These are phyloP conservation scores for Loripinus fragilis DNA, from an alignment of 2,888 invertebrate genomes.

Conservation along the genomic window DNA sequence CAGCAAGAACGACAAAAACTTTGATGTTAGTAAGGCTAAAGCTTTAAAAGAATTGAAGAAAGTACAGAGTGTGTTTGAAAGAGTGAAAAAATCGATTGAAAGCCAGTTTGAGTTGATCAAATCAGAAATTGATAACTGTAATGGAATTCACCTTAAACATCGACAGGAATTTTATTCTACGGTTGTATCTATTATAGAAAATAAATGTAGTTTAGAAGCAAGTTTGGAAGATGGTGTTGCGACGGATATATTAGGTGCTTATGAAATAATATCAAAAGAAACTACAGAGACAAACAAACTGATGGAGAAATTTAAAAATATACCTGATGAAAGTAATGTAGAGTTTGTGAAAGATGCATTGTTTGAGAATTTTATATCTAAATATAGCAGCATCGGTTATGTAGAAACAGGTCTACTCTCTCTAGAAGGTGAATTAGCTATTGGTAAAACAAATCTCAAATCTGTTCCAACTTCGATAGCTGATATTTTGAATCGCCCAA, in stretches of 20 bases:
- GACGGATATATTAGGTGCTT: not conserved
- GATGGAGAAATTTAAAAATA: not conserved
- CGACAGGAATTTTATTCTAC: constrained; percentile 42
- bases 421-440: not conserved
- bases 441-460: not conserved
- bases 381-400: constrained; percentile 45
- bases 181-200: constrained; percentile 37
- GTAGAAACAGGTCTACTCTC: constrained; percentile 21
- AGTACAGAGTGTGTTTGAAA: constrained; percentile 31
- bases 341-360: constrained; percentile 31
- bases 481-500: constrained; percentile 17
- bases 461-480: constrained; percentile 27
- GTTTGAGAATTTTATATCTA: constrained; percentile 27
- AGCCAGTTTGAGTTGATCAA: constrained; percentile 30
- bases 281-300: not conserved
- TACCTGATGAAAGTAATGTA: not conserved
- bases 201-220: constrained; percentile 30
- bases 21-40: constrained; percentile 33
- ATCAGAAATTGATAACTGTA: constrained; percentile 31
- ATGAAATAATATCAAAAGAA: not conserved
- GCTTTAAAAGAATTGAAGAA: constrained; percentile 24
- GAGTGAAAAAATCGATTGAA: constrained; percentile 35
- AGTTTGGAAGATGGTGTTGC: constrained; percentile 7
- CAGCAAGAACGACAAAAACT: constrained; percentile 34
- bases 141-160: constrained; percentile 28